Evolutionary conservation across 2,888 invertebrate genomes (phyloP), one percentile per base, ranked within the genome.

Genomic region (Sialis fuliginosa): DNA sequence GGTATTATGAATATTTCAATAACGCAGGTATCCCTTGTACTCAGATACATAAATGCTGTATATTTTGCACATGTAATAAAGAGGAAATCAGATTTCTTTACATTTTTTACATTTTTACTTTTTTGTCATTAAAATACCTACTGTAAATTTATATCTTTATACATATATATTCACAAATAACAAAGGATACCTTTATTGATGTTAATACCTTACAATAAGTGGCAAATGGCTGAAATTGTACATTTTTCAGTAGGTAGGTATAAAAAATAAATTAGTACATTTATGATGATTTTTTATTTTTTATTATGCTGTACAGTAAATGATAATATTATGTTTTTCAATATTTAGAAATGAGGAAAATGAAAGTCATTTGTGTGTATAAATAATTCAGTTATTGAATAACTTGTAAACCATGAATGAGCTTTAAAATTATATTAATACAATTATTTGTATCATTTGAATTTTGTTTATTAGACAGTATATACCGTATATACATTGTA

Each of bases 201-300:
- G 13, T 42, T 30, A 42, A 42, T 31, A 30, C 31, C 22, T 7
- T 31, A 42, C 35, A 12, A 35, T 34, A 30, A 43, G n/a, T 45
- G 45, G 45, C 45, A 45, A 45, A 45, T 45, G 45, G 45, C 45
- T 39, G 39, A 45, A 22, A 44, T 43, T 43, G 43, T 43, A 43
- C 33, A 43, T 43, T 34, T 43, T 33, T 32, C 43, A 34, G 30
- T 43, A 32, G 32, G 10, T 30, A 32, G 33, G 43, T 33, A 45
- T 31, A 34, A 45, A 31, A 37, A 45, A 30, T 31, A 31, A 45
- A 39, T 12, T 10, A 33, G 30, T 30, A 43, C 33, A 43, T 43
- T 32, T 43, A 32, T 33, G 33, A 33, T 32, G 43, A 33, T 32
- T 43, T 43, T 12, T 33, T 32, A 13, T 32, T 43, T 33, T 32